Evolutionary conservation across 1,140 invertebrate species (phyloP).

Genomic region (Zaprionus gabonicus): DNA sequence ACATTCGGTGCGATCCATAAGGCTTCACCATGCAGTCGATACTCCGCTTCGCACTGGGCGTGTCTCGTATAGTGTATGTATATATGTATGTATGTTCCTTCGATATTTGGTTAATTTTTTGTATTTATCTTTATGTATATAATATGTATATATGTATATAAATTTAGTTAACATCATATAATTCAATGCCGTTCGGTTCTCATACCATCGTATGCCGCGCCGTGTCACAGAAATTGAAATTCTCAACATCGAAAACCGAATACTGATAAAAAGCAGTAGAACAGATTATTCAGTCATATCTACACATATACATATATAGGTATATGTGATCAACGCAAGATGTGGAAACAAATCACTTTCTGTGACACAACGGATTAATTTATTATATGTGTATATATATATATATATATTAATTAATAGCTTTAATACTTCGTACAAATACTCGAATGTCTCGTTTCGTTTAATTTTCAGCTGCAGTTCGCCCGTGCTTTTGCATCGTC

Average conservation of each 20-base stretch:
- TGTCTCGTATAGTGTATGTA: constrained; percentile 32
- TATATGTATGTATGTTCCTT: constrained; percentile 15
- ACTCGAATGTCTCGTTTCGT: constrained; percentile 23
- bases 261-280: constrained; percentile 3
- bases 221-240: constrained; percentile 27
- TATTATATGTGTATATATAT: constrained; percentile 17
- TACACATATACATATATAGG: not conserved
- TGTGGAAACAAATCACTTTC: not conserved
- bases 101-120: constrained; percentile 37
- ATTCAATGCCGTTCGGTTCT: constrained; percentile 42
- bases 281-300: constrained; percentile 25
- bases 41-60: constrained; percentile 8
- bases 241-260: not conserved
- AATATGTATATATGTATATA: constrained; percentile 75
- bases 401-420: constrained; percentile 25
- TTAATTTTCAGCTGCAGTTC: constrained; percentile 23
- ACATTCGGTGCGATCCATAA: constrained; percentile 18
- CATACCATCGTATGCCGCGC: not conserved
- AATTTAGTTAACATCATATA: constrained; percentile 75
- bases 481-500: constrained; percentile 4
- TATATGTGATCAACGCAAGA: too few relatives aligned
- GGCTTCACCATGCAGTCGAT: not conserved
- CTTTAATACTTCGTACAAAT: constrained; percentile 53
- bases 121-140: constrained; percentile 43
- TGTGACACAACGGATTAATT: constrained; percentile 19